Evolutionary conservation across 2,113 vertebrate genomes (phyloP).

Genomic region (Vicugna pacos): DNA sequence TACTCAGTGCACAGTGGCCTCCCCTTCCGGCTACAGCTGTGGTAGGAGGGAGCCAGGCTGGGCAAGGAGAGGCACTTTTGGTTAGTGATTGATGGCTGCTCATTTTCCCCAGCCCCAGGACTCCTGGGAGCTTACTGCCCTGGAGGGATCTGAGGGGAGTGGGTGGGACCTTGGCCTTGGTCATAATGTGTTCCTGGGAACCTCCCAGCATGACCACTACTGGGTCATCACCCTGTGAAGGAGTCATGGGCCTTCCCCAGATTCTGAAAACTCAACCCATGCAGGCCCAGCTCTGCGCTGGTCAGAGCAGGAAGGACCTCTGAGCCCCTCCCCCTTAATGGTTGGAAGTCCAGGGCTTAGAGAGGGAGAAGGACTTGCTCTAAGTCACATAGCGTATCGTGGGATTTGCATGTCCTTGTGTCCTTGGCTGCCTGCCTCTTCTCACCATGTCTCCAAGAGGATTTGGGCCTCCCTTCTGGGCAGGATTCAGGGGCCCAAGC

Average conservation of each 20-base stretch:
- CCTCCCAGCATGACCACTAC: accelerated
- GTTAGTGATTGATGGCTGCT: conserved; percentile 83
- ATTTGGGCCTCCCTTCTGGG: background rate
- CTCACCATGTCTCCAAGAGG: background rate
- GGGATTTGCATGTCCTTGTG: background rate
- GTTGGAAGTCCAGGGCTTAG: background rate
- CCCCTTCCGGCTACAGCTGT: conserved; percentile 92
- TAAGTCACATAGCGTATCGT: background rate
- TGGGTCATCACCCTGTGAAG: background rate
- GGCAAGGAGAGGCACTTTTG: conserved; percentile 89
- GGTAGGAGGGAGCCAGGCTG: conserved; percentile 85
- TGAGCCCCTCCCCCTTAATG: background rate
- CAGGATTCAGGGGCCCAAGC: background rate
- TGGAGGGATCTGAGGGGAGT: background rate
- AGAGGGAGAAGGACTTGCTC: background rate
- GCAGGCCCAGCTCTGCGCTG: accelerated
- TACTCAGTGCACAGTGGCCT: conserved; percentile 92
- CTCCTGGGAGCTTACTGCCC: background rate
- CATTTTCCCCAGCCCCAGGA: background rate
- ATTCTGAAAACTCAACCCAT: background rate
- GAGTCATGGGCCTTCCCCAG: background rate
- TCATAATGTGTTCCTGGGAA: background rate
- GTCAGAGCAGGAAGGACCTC: background rate
- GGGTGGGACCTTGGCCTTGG: accelerated
- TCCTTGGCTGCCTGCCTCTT: background rate